phyloP scores from a whole-genome alignment of 2,113 vertebrate species.

The Rhinopithecus roxellana region DNA sequence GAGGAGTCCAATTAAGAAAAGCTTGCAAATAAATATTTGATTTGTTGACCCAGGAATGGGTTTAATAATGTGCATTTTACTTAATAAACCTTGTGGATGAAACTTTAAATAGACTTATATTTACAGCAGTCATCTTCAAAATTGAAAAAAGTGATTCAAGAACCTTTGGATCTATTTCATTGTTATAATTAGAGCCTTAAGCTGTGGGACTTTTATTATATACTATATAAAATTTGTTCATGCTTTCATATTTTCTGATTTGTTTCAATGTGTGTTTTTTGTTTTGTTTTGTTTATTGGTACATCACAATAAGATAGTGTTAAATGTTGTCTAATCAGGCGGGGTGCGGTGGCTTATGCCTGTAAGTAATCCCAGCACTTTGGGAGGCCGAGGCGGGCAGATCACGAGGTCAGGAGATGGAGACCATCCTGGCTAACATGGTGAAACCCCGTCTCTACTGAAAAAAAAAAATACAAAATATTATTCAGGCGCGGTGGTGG shows the following conservation, averaged over 20 bases:
- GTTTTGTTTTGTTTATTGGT: background rate
- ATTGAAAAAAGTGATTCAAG: background rate
- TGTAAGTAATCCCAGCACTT: too few relatives aligned
- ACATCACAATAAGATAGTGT: background rate
- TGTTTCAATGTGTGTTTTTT: background rate
- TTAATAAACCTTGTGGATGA: background rate
- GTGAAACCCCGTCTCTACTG: too few relatives aligned
- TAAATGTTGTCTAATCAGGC: background rate
- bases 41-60: background rate
- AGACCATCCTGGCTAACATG: too few relatives aligned
- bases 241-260: constrained; percentile 3
- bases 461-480: too few relatives aligned
- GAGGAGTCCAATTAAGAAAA: background rate
- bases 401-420: too few relatives aligned
- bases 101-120: background rate
- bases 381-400: too few relatives aligned
- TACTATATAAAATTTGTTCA: background rate
- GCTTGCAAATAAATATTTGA: background rate
- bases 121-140: background rate
- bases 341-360: too few relatives aligned
- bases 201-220: background rate
- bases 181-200: constrained; percentile 13
- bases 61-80: background rate
- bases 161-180: background rate
- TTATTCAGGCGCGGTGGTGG: too few relatives aligned